Evolutionary conservation across 2,113 vertebrate species (phyloP).

Genomic region (Melospiza georgiana): DNA sequence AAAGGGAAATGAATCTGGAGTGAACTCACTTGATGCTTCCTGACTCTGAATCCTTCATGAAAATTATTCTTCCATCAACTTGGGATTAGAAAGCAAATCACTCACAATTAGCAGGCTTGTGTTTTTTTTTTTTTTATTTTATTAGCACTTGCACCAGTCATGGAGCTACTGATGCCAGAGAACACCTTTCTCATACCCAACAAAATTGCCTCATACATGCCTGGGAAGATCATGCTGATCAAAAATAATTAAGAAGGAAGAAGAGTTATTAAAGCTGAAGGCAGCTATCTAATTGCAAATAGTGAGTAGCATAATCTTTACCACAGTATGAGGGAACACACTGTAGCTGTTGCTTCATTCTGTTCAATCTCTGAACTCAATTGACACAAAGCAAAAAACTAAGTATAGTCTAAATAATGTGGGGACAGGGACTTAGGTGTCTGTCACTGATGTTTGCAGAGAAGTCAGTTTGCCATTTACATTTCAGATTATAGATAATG

Average conservation of each 20-base stretch:
- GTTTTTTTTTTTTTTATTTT: not conserved
- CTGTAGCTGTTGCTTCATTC: not conserved
- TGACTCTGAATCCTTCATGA: constrained; percentile 73
- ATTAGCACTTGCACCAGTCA: constrained; percentile 30
- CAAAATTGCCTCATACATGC: constrained; percentile 15
- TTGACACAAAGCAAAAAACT: not conserved
- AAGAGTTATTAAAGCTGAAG: constrained; percentile 54
- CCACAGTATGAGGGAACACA: not conserved
- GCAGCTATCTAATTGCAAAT: constrained; percentile 19
- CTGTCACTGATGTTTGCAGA: not conserved
- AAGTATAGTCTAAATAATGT: not conserved
- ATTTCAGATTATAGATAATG: not conserved
- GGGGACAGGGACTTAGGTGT: not conserved
- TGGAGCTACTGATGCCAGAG: not conserved
- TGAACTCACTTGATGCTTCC: constrained; percentile 68
- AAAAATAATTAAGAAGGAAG: constrained; percentile 61
- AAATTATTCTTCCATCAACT: constrained; percentile 70
- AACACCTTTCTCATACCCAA: constrained; percentile 20
- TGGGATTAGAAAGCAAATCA: constrained; percentile 60
- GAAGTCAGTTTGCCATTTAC: not conserved
- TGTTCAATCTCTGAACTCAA: not conserved
- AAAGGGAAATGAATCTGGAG: constrained; percentile 71
- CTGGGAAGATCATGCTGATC: constrained; percentile 42
- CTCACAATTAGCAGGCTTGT: constrained; percentile 62
- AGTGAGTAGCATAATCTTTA: not conserved